phyloP scores from a whole-genome alignment of 2,888 invertebrate genomes.

The Metacarcinus magister region DNA sequence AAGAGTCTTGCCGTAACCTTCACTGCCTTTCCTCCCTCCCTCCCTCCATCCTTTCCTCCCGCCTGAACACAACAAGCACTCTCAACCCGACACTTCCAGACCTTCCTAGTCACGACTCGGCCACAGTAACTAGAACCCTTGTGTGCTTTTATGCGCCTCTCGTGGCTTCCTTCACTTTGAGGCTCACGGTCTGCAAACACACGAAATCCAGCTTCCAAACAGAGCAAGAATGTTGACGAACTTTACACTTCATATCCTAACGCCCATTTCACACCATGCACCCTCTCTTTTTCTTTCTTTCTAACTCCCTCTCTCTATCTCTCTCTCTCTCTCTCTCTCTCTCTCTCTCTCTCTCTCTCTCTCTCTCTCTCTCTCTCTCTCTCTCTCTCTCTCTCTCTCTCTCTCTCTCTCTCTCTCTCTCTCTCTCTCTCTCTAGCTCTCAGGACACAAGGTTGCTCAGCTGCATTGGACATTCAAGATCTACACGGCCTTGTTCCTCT shows the following conservation, averaged over 20 bases:
- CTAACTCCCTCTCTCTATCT: too few relatives aligned
- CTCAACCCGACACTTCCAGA: neutral
- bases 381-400: neutral
- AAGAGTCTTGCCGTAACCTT: neutral
- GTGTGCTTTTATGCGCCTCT: neutral
- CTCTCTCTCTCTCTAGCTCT: neutral
- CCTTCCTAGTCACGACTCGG: neutral
- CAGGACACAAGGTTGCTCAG: neutral
- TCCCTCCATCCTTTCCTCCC: neutral
- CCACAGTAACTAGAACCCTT: neutral
- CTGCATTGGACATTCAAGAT: neutral
- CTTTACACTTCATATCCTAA: neutral
- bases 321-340: too few relatives aligned
- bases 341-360: too few relatives aligned
- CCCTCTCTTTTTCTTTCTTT: too few relatives aligned
- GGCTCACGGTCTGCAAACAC: conserved; percentile 3
- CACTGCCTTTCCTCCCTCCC: neutral
- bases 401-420: neutral
- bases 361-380: neutral
- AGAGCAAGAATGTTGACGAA: neutral
- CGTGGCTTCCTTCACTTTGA: neutral
- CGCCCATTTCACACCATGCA: neutral
- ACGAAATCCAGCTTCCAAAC: neutral
- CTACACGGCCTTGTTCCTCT: neutral
- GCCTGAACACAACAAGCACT: neutral